Evolutionary conservation across 2,797 vertebrate genomes (phyloP).

Genomic region (Fringilla coelebs): DNA sequence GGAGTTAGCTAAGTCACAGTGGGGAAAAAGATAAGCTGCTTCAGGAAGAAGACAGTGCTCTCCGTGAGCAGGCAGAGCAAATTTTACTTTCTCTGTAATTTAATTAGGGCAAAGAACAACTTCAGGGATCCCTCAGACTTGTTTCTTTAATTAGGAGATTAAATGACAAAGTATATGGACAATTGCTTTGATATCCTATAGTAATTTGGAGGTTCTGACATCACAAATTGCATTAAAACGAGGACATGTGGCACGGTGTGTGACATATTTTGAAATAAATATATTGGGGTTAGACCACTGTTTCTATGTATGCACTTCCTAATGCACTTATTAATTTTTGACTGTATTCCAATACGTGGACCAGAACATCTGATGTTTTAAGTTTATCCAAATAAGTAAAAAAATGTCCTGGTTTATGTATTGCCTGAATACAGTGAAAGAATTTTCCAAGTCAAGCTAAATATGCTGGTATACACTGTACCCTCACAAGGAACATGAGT

Average conservation of each 20-base stretch:
- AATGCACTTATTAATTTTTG: neutral
- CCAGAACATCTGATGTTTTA: neutral
- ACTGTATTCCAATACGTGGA: neutral
- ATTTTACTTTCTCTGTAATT: neutral
- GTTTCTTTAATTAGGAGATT: neutral
- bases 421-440: slow-evolving; percentile 21
- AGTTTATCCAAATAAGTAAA: neutral
- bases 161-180: neutral
- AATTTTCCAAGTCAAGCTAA: neutral
- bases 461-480: neutral
- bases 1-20: neutral
- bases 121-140: neutral
- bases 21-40: neutral
- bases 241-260: neutral
- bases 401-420: neutral
- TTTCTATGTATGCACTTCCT: neutral
- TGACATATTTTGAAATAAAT: neutral
- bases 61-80: neutral
- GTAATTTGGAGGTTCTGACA: neutral
- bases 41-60: neutral
- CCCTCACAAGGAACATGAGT: neutral
- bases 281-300: neutral
- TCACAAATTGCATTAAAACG: neutral
- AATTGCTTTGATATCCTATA: neutral
- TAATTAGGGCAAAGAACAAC: neutral